A percentile compares a stretch with the other conserved stretches of the same genome.
Evolutionary conservation across 92 coral and sea anemone genomes (phyloP).

Genomic region (Epizoanthus illoricatus): DNA sequence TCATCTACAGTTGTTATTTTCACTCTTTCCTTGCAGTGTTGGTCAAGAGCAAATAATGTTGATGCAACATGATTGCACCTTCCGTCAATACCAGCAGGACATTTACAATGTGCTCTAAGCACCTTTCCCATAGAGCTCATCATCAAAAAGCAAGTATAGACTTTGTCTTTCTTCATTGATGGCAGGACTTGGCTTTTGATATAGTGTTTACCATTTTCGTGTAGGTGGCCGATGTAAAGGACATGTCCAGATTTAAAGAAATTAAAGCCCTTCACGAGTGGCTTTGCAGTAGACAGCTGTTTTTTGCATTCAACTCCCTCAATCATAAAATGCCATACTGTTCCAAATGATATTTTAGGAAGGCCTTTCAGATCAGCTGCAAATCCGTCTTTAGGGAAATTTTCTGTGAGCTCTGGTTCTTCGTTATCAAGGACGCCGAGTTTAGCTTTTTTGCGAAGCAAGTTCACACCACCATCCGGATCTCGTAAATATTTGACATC

Average conservation of each 20-base stretch:
- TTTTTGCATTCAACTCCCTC: constrained; percentile 56
- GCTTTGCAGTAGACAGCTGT: constrained; percentile 61
- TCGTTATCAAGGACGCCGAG: constrained; percentile 54
- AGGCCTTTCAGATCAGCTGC: constrained; percentile 29
- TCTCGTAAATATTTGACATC: constrained; percentile 57
- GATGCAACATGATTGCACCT: constrained; percentile 39
- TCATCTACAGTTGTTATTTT: neutral
- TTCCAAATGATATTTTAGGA: constrained; percentile 58
- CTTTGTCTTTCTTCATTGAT: too few species aligned
- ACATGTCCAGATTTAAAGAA: constrained; percentile 59
- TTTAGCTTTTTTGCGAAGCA: constrained; percentile 51
- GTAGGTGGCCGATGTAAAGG: constrained; percentile 39
- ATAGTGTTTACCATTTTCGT: constrained; percentile 51
- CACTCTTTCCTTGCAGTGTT: constrained; percentile 1
- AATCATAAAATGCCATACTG: constrained; percentile 65
- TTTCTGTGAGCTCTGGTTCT: constrained; percentile 39
- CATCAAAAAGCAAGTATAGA: too few species aligned
- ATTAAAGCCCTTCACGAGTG: constrained; percentile 60
- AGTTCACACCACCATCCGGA: constrained; percentile 57
- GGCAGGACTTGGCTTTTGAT: constrained; percentile 59
- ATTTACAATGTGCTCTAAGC: constrained; percentile 18
- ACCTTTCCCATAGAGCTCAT: too few species aligned
- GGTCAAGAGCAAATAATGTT: constrained; percentile 16
- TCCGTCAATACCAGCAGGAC: constrained; percentile 33
- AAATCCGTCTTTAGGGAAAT: constrained; percentile 62